Evolutionary conservation across 2,888 invertebrate genomes (phyloP), one percentile per base, ranked within the genome.

Genomic region (Trachelus troglodyta): DNA sequence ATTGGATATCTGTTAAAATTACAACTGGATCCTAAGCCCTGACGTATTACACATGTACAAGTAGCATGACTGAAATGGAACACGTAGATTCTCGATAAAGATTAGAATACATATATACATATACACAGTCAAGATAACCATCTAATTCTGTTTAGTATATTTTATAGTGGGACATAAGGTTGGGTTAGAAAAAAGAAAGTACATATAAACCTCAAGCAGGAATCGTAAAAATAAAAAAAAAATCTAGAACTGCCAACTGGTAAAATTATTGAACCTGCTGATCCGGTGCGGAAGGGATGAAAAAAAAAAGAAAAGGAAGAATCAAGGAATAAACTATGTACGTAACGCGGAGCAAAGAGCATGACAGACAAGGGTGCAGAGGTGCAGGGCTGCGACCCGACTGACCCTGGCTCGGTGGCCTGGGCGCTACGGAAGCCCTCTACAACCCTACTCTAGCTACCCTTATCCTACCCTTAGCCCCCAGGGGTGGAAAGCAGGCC

Each of bases 351-450:
- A 80, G 85, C 85, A 86, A 86, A 85, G 86, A 84, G 85, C 85
- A 82, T 82, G 84, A 83, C 85, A 83, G 84, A 84, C 85, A 86
- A 84, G 85, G 85, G 85, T 86, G 85, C 84, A 86, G 86, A 87
- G 90, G 88, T 86, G 87, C 87, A 89, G 88, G 90, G 89, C 90
- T 89, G 85, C 90, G 90, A 90, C 90, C 90, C 86, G 86, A 90
- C 90, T 90, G 90, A 90, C 90, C 90, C 90, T 87, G 82, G 86
- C 85, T 88, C 87, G 87, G 86, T 87, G 88, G 87, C 87, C 86
- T 85, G 86, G 86, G 86, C 85, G 89, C 84, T 83, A 88, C 84
- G 83, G 82, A 84, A 89, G 86, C 86, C 85, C 87, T 86, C 86
- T 79, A 80, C 82, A 84, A 85, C 89, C 89, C 89, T 89, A 87